Evolutionary conservation across 2,888 invertebrate species (phyloP), one percentile per base, ranked within the genome.

Genomic region (Branchipolynoe longqiensis): DNA sequence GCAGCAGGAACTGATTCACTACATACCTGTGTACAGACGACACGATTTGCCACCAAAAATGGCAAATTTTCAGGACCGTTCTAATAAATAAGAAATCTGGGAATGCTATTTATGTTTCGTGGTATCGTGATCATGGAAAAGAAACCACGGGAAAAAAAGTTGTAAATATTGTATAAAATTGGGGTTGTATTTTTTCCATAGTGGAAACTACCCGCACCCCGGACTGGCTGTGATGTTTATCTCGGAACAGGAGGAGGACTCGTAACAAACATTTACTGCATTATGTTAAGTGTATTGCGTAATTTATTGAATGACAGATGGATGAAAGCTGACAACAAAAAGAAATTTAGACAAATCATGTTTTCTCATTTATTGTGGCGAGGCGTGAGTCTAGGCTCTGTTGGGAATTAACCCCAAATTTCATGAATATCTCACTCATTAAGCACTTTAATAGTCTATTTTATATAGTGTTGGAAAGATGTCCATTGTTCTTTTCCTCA

Each of bases 191-290:
- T 62, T 4, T 78, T 28, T 54, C 48, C 78, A 78, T 8, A 78
- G 22, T n/a, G 74, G 41, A 78, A 28, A 41, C 2, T 40, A 28
- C 28, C 48, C 25, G 3, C 14, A 74, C 2, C 74, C 8, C n/a
- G 48, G 18, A 41, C 78, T 48, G 78, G 48, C 78, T 78, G 78
- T 78, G 78, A 78, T 78, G 78, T 1, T 22, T 25, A 33, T 78
- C 1, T 22, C 33, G 18, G 8, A 38, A 12, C 22, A 40, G 25
- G 48, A 69, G 0, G 41, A 4, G 12, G n/a, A 74, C 25, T 2
- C 3, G 48, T 1, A 1, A 28, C 4, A 78, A 48, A 41, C 78
- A 78, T 48, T 41, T 18, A 78, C 48, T 78, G 78, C 28, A 41
- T 78, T n/a, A 48, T 41, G 41, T 48, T 78, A 78, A 48, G 31